These are phyloP conservation scores for Ophthalmolycus amberensis DNA, from an alignment of 2,113 vertebrate species.

Conservation along the genomic window DNA sequence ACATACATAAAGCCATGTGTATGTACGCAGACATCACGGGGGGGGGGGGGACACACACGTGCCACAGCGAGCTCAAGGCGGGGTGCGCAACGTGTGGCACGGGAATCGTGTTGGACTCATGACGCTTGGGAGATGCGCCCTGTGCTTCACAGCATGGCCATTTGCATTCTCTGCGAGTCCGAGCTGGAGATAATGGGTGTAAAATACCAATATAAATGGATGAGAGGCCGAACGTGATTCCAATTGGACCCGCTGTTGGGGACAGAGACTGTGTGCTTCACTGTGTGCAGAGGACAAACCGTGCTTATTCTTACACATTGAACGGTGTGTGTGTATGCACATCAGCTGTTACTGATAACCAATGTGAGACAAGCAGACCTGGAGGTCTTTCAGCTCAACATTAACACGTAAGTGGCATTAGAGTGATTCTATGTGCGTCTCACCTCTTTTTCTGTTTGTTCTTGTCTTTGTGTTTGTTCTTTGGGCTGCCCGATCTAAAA, in stretches of 20 bases:
- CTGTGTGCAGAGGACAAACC: conserved; percentile 2
- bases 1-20: conserved; percentile 42
- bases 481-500: conserved; percentile 92
- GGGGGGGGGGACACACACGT: conserved; percentile 19
- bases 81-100: background rate
- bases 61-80: conserved; percentile 30
- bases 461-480: conserved; percentile 97
- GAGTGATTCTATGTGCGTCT: conserved; percentile 46
- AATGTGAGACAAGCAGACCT: background rate
- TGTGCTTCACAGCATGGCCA: conserved; percentile 4
- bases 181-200: conserved; percentile 42
- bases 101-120: conserved; percentile 19
- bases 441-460: conserved; percentile 96
- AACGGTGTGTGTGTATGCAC: background rate
- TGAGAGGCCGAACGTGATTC: conserved; percentile 43
- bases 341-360: background rate
- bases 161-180: conserved; percentile 48
- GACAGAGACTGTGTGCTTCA: conserved; percentile 34
- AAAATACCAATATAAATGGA: conserved; percentile 68
- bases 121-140: conserved; percentile 11
- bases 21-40: conserved; percentile 44
- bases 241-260: conserved; percentile 8
- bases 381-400: background rate
- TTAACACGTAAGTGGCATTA: conserved; percentile 4
- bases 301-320: background rate